Evolutionary conservation across 2,888 invertebrate species (phyloP).

Genomic region (Melipona beecheii): DNA sequence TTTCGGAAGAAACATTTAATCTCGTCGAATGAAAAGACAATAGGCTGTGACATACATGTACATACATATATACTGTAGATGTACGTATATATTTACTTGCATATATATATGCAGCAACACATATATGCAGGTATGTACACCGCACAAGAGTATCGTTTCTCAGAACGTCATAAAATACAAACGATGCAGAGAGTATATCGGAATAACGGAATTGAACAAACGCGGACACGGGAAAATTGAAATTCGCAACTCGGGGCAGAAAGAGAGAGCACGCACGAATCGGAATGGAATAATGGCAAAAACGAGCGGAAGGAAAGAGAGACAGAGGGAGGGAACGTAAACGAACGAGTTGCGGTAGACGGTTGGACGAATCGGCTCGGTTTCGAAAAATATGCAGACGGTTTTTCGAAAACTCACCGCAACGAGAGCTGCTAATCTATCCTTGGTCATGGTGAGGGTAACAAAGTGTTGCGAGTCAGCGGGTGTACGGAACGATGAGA

Average conservation of each 20-base stretch:
- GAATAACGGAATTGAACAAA: background rate
- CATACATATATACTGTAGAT: background rate
- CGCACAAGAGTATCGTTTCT: background rate
- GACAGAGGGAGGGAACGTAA: background rate
- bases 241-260: background rate
- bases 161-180: background rate
- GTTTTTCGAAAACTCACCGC: conserved; percentile 89
- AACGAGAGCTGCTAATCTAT: conserved; percentile 98
- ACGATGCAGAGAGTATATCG: background rate
- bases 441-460: conserved; percentile 92
- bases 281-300: background rate
- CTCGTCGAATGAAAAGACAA: conserved; percentile 2
- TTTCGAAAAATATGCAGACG: conserved; percentile 41
- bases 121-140: background rate
- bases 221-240: background rate
- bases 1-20: background rate
- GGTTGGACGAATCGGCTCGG: conserved; percentile 13
- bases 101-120: no score
- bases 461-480: conserved; percentile 77
- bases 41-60: background rate
- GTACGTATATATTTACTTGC: background rate
- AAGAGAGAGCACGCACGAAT: background rate
- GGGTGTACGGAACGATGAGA: conserved; percentile 78
- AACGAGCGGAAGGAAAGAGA: background rate
- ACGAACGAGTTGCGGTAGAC: background rate